Percentiles rank a stretch among this genome's conserved stretches.
Conservation (phyloP, 2,797 vertebrate genomes). For the Alca torda region DNA sequence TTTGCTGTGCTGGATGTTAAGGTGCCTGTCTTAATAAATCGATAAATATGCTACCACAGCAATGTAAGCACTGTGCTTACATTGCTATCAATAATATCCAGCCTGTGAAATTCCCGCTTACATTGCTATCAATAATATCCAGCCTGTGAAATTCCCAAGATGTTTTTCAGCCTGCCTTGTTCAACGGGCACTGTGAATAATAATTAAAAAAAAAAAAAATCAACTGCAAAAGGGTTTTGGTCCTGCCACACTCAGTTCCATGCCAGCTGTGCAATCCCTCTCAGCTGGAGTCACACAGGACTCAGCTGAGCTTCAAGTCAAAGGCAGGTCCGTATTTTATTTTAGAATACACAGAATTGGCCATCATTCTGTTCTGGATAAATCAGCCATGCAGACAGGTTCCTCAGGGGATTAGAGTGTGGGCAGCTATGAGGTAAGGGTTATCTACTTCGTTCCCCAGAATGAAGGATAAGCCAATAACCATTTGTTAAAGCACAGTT, state of each 20-base stretch:
- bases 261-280: neutral
- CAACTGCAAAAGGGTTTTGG: neutral
- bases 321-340: neutral
- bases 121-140: neutral
- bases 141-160: neutral
- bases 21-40: neutral
- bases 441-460: neutral
- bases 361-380: neutral
- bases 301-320: neutral
- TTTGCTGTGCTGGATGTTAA: neutral
- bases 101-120: neutral
- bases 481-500: neutral
- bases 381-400: neutral
- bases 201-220: neutral
- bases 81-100: neutral
- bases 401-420: neutral
- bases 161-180: neutral
- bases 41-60: neutral
- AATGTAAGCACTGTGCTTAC: neutral
- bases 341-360: neutral
- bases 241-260: neutral
- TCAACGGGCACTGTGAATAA: neutral
- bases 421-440: neutral
- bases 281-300: neutral
- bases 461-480: neutral